Evolutionary conservation across 2,113 vertebrate species (phyloP), one percentile per base, ranked within the genome.

Genomic region (Eonycteris spelaea): DNA sequence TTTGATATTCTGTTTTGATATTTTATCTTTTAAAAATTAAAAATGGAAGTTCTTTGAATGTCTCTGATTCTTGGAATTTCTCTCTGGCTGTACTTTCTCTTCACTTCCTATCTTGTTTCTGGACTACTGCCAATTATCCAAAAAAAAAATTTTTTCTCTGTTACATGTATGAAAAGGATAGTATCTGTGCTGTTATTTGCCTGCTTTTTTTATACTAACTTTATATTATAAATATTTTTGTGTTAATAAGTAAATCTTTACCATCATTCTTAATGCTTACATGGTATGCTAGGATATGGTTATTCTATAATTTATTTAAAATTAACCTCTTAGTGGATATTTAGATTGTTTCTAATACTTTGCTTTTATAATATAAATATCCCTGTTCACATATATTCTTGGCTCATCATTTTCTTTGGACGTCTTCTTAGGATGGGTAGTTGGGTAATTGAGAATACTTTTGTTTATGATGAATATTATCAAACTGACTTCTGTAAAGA

Each of bases 161-260:
- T 70, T 84, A 89, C 22, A 45, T 86, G 21, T 67, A 18, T 78
- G 21, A 71, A 85, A 63, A 33, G 24, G 7, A 55, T 40, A 84
- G 13, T 90, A 45, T 65, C 43, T 78, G 8, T 79, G 21, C 79
- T 93, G 12, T 28, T 85, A 5, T 55, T 55, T 15, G 5, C 22
- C 48, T 74, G 5, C 24, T 86, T 90, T 77, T 79, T 40, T 79
- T 86, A 26, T 14, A 71, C 71, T 61, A 71, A 70, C 40, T 79
- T 87, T 22, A 33, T 92, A 84, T 51, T 84, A 75, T 89, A 89
- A 84, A 85, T 92, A 84, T 40, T 83, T 89, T 33, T 22, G 40
- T 35, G 1, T 61, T 93, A 33, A 24, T 45, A 48, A 73, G 28
- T 80, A 74, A 26, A 38, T 80, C 15, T 48, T 12, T 90, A 48